Evolutionary conservation across 2,113 vertebrate genomes (phyloP), one percentile per base, ranked within the genome.

Genomic region (Numenius arquata): DNA sequence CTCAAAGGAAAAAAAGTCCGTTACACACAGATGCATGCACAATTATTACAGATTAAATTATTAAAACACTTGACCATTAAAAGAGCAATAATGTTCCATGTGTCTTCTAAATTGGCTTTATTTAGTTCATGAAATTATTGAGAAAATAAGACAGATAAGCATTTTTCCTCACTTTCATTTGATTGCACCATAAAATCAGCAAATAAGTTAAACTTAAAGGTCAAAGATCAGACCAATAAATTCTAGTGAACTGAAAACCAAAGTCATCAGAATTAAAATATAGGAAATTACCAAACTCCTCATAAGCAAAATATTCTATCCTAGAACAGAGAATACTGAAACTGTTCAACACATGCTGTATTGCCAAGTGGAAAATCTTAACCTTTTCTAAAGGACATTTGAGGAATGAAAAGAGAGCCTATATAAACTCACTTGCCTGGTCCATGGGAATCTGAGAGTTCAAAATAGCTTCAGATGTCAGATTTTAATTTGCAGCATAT

Each of bases 401-500:
- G 71, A 88, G 13, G 45, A 85, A 82, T 65, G n/a, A 92, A 75
- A 82, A 90, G 15, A 58, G 36, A 58, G 26, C 5, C 23, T 73
- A 19, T 84, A 78, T 30, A 95, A 90, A 88, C 25, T 75, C 96
- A 88, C 27, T 18, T 50, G n/a, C 53, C 34, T 73, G 45, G 45
- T 50, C 43, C 71, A 80, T 58, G 67, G 55, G 26, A 96, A 90
- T 94, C 41, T 90, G 11, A 95, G 82, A 65, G 52, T 80, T 95
- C 68, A 85, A 89, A 96, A 89, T 38, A 83, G 10, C 45, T 66
- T 81, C 73, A 91, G 11, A 93, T 79, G 87, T 86, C 36, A 89
- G 66, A 85, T 91, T 97, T 96, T 95, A 94, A 94, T 95, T 75
- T 85, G 34, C 15, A 91, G 20, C 16, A n/a, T 81, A n/a, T 87